phyloP scores from a whole-genome alignment of 2,113 vertebrate genomes.

The Apodemus sylvaticus region DNA sequence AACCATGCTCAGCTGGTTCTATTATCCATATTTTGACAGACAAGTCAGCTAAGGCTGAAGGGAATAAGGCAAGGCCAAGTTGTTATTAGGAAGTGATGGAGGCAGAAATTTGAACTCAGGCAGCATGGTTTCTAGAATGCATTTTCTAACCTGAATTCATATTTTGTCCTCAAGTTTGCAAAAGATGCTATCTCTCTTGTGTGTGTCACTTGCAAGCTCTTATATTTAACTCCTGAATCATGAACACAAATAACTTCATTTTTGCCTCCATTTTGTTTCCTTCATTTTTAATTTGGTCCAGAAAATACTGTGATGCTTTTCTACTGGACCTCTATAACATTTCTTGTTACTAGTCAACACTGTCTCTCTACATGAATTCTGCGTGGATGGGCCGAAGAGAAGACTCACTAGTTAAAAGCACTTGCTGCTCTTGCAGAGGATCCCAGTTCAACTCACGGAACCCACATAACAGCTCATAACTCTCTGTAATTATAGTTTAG shows the following conservation, averaged over 20 bases:
- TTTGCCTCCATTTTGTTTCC: not conserved
- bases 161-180: not conserved
- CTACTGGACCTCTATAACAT: not conserved
- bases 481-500: not conserved
- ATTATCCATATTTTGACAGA: constrained; percentile 33
- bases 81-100: not conserved
- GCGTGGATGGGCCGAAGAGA: not conserved
- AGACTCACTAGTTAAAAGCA: not conserved
- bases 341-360: not conserved
- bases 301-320: not conserved
- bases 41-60: not conserved
- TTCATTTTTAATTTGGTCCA: not conserved
- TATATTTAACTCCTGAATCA: not conserved
- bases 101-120: not conserved
- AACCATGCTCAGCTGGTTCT: not conserved
- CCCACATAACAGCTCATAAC: not conserved
- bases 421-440: not conserved
- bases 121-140: not conserved
- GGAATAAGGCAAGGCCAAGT: not conserved
- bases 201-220: not conserved
- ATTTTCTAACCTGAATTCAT: not conserved
- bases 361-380: not conserved
- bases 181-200: not conserved
- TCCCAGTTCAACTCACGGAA: not conserved
- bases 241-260: not conserved